phyloP scores from a whole-genome alignment of 1,140 invertebrate species.

The Tetramorium simillimum region DNA sequence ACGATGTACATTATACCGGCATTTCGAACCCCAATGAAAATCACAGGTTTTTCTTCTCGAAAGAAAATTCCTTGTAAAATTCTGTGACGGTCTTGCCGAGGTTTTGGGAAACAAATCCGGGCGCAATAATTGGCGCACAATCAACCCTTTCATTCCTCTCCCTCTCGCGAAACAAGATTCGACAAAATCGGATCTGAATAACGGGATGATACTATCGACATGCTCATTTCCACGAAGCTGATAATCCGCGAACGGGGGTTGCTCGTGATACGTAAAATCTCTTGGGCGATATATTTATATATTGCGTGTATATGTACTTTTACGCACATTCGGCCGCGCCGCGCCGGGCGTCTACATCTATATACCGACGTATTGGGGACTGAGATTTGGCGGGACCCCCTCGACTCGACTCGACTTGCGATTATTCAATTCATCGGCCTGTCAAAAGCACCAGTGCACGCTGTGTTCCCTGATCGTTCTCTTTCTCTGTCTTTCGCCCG shows the following conservation, averaged over 20 bases:
- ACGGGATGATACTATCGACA: slow-evolving; percentile 46
- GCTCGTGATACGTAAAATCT: slow-evolving; percentile 45
- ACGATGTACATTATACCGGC: background rate
- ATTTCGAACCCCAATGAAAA: background rate
- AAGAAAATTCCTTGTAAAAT: background rate
- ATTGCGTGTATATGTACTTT: slow-evolving; percentile 6
- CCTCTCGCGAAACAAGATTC: background rate
- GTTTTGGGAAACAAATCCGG: background rate
- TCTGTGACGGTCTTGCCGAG: background rate
- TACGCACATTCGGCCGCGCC: background rate
- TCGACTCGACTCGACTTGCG: slow-evolving; percentile 86
- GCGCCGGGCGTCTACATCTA: slow-evolving; percentile 55
- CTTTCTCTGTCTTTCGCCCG: slow-evolving; percentile 62
- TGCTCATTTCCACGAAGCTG: slow-evolving; percentile 69
- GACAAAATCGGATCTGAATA: background rate
- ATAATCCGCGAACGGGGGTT: slow-evolving; percentile 65
- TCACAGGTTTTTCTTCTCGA: background rate
- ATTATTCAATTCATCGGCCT: slow-evolving; percentile 87
- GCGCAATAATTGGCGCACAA: too few relatives aligned
- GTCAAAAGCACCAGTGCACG: slow-evolving; percentile 86
- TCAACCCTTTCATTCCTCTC: too few relatives aligned
- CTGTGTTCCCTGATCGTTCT: slow-evolving; percentile 81
- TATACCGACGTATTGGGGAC: slow-evolving; percentile 80
- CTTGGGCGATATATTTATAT: background rate
- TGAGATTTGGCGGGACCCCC: slow-evolving; percentile 84